Evolutionary conservation across 2,888 invertebrate genomes (phyloP), one percentile per base, ranked within the genome.

Genomic region (Tetropium fuscum): DNA sequence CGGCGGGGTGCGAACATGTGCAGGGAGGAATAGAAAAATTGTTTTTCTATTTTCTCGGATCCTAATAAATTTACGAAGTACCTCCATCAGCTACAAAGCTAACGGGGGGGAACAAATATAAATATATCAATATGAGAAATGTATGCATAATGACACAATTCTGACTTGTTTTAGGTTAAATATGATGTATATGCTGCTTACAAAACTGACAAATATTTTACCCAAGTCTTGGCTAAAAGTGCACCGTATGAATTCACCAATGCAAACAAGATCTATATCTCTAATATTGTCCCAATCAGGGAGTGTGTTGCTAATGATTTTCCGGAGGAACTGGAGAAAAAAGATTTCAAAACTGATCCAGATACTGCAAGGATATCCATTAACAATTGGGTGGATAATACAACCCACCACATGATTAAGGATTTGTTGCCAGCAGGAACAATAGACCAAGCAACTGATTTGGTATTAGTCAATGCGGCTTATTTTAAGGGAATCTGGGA

Each of bases 401-500:
- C 86, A 15, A 95, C 95, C 0, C 90, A 88, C 68, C 86, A 89
- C 63, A 88, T 94, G 79, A 94, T 95, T 64, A 86, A 87, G 48
- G 87, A 94, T 64, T 82, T 95, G 54, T 76, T 95, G 5, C 87
- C 89, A 0, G 74, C 81, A 0, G 90, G 88, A n/a, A 87, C 86
- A 3, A 82, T 95, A 19, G 84, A 85, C 19, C 74, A 83, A 0
- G 73, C 78, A 0, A 92, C 93, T 0, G 88, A 91, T 74, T 75
- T 94, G 62, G 92, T 94, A 3, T 81, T 95, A 60, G 92, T 91
- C 0, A 96, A 95, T 78, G 95, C 94, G 0, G 93, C 94, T 0
- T 95, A 94, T 78, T 95, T 95, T 83, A 95, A 95, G 75, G 95
- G 95, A 1, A 84, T 90, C 16, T 96, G 95, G 95, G 86, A 89